These are phyloP conservation scores for Distichodus sexfasciatus DNA, from an alignment of 2,797 vertebrate genomes.

Conservation along the genomic window DNA sequence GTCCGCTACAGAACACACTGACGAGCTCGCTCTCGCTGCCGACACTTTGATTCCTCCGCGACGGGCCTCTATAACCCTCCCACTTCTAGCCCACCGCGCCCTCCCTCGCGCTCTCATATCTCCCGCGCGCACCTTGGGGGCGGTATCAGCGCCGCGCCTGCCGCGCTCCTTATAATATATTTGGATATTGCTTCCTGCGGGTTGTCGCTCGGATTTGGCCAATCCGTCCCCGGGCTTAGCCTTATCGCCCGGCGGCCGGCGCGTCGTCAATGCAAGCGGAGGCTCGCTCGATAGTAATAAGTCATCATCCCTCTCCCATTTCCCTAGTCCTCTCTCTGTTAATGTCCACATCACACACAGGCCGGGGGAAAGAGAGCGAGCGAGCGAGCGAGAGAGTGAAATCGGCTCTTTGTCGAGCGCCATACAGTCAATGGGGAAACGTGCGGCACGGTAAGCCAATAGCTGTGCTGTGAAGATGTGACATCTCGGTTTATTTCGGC, in stretches of 20 bases:
- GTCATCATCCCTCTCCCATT: slow-evolving; percentile 45
- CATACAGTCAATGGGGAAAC: background rate
- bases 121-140: slow-evolving; percentile 67
- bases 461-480: background rate
- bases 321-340: background rate
- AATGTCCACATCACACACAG: background rate
- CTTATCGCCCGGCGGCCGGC: slow-evolving; percentile 60
- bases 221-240: slow-evolving; percentile 62
- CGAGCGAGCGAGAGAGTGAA: too few species aligned
- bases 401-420: background rate
- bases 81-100: too few species aligned
- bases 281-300: slow-evolving; percentile 59
- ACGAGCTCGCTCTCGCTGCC: too few species aligned
- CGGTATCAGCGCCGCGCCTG: slow-evolving; percentile 60
- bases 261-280: slow-evolving; percentile 56
- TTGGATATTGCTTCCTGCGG: slow-evolving; percentile 70
- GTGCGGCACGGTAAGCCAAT: background rate
- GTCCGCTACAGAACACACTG: too few species aligned
- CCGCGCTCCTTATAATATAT: slow-evolving; percentile 71
- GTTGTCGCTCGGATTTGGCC: slow-evolving; percentile 73
- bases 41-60: background rate
- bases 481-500: too few species aligned
- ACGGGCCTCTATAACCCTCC: slow-evolving; percentile 10
- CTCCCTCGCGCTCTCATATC: slow-evolving; percentile 54
- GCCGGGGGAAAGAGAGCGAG: background rate